Percentiles rank a stretch among this genome's conserved stretches.
phyloP scores from a whole-genome alignment of 1,140 invertebrate genomes.

The Ruditapes philippinarum region DNA sequence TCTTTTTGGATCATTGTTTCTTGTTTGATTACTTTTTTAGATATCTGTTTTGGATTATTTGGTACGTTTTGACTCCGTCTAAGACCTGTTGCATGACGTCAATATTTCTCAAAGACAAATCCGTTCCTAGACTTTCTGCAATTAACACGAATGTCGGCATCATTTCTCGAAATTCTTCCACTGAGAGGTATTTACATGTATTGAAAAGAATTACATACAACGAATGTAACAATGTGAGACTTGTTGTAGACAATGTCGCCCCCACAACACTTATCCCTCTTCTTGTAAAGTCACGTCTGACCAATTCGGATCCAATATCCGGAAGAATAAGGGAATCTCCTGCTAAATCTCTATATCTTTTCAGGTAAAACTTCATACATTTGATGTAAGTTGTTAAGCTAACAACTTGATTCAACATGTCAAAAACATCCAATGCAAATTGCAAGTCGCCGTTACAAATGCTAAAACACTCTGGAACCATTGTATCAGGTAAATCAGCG shows the following conservation, averaged over 20 bases:
- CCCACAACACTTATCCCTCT: no score
- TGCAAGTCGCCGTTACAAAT: slow-evolving; percentile 3
- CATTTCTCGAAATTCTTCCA: slow-evolving; percentile 2
- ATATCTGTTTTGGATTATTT: no score
- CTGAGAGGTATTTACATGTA: background rate
- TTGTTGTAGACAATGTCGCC: no score
- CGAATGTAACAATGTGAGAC: background rate
- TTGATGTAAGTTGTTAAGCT: background rate
- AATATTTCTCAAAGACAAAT: background rate
- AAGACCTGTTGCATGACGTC: background rate
- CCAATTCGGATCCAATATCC: background rate
- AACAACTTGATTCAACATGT: background rate
- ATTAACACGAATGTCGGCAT: background rate
- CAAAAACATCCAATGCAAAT: background rate
- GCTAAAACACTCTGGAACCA: background rate
- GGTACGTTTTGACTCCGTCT: background rate
- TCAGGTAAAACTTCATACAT: slow-evolving; percentile 28
- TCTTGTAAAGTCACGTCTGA: no score
- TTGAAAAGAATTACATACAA: background rate
- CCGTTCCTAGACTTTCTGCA: background rate
- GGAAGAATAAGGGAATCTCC: slow-evolving; percentile 9
- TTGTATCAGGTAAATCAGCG: background rate
- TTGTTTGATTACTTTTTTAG: no score
- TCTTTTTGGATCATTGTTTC: no score
- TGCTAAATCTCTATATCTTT: background rate